A percentile compares a stretch with the other conserved stretches of the same genome.
Evolutionary conservation across 2,888 invertebrate species (phyloP).

Genomic region (Sipha maydis): DNA sequence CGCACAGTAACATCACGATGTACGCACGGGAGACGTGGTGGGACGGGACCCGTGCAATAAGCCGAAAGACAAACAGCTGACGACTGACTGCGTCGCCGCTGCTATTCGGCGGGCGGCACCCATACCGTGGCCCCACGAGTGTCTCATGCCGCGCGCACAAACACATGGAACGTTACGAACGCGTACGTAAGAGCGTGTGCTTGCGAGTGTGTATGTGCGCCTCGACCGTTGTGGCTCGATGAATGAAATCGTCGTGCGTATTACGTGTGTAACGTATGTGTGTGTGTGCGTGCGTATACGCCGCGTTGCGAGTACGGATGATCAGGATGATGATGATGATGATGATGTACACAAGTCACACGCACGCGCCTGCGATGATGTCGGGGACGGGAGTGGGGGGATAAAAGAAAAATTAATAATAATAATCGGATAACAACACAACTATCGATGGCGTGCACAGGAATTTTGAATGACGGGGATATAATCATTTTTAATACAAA

Average conservation of each 20-base stretch:
- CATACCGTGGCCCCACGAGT: conserved; percentile 57
- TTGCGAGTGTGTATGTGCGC: neutral
- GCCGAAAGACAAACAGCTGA: conserved; percentile 42
- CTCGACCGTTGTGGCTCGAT: conserved; percentile 26
- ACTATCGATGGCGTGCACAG: no score
- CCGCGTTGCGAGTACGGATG: neutral
- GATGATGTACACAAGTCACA: neutral
- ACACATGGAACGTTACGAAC: neutral
- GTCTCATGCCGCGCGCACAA: neutral
- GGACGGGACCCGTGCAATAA: conserved; percentile 1
- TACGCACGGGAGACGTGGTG: neutral
- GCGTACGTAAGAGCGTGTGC: neutral
- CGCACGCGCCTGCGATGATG: no score
- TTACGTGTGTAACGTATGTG: neutral
- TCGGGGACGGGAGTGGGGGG: neutral
- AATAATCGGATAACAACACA: neutral
- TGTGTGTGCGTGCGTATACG: neutral
- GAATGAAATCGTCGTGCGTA: conserved; percentile 31
- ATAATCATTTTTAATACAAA: no score
- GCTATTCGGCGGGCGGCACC: conserved; percentile 29
- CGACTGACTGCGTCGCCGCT: neutral
- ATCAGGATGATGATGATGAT: neutral
- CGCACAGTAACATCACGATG: neutral
- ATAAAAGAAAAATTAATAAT: no score
- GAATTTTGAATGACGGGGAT: no score